Base-by-base conservation (phyloP, 2,888 invertebrate genomes). In the Lithosia quadra region DNA sequence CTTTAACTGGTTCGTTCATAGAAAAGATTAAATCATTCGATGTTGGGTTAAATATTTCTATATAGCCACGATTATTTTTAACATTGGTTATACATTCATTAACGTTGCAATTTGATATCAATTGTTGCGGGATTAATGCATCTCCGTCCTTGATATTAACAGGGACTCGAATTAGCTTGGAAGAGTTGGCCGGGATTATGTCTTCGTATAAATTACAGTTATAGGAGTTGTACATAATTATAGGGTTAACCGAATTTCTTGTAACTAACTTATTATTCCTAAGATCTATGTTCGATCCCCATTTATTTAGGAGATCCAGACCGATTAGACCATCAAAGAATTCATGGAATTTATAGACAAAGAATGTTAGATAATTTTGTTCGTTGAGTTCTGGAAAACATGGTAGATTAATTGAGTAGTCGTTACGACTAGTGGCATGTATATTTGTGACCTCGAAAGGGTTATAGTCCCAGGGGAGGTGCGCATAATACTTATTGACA, bases 291-390 rank as follows among this genome's bases (percentile, higher is more conserved):
- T 33, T 69, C 8, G 79, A 60, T 53, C 78, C 77, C 76, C 74
- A 81, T 43, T 75, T 74, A 8, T 68, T 67, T 56, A 83, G 61
- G 33, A 83, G 61, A 63, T 85, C 82, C 9, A 72, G 22, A 9
- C 83, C 84, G 64, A 83, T 79, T 0, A 82, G 60, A 8, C 83
- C 83, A 49, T 82, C 81, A 22, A 84, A 85, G 60, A 72, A 77
- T 21, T 83, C 59, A 65, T 85, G 84, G 65, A 84, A 84, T 49
- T 70, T 72, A 60, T 82, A 85, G 4, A 82, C 56, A 53, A 71
- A 85, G 2, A 83, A 66, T 1, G 60, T 82, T 0, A 81, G 59
- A 22, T 71, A 13, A 15, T 57, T 57, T 4, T 13, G 0, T 5
- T 78, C 74, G 9, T 70, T 72, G 57, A 82, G 67, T 60, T 80